These are phyloP conservation scores for Gadopsis marmoratus DNA, from an alignment of 2,797 vertebrate genomes.

Conservation along the genomic window DNA sequence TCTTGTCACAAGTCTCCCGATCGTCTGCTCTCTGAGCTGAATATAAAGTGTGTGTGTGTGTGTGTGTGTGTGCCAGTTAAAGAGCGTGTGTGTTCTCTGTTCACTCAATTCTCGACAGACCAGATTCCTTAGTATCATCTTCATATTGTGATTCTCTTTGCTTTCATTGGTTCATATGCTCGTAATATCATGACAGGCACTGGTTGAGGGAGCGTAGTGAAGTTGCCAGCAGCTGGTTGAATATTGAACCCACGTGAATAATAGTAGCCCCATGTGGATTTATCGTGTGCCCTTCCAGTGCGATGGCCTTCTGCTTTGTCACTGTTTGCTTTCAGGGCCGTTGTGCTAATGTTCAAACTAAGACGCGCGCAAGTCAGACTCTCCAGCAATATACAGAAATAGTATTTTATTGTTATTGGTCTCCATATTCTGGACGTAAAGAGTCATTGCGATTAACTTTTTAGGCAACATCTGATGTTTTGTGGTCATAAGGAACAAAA, in stretches of 20 bases:
- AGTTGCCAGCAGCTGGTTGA: background rate
- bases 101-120: background rate
- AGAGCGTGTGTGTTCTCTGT: background rate
- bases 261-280: background rate
- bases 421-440: background rate
- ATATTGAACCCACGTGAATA: background rate
- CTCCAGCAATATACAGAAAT: background rate
- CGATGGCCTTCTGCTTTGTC: conserved; percentile 22
- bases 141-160: background rate
- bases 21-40: background rate
- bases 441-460: background rate
- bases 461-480: background rate
- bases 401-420: background rate
- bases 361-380: conserved; percentile 2
- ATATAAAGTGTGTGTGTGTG: background rate
- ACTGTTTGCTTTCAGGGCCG: conserved; percentile 54
- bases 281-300: conserved; percentile 8
- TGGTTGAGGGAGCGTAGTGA: too few species aligned
- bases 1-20: background rate
- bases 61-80: background rate
- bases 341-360: conserved; percentile 70
- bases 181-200: background rate
- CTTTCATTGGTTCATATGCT: background rate
- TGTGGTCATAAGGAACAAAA: background rate
- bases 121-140: background rate